Base-by-base conservation (phyloP, 2,113 vertebrate genomes). In the Pelecanus crispus region DNA sequence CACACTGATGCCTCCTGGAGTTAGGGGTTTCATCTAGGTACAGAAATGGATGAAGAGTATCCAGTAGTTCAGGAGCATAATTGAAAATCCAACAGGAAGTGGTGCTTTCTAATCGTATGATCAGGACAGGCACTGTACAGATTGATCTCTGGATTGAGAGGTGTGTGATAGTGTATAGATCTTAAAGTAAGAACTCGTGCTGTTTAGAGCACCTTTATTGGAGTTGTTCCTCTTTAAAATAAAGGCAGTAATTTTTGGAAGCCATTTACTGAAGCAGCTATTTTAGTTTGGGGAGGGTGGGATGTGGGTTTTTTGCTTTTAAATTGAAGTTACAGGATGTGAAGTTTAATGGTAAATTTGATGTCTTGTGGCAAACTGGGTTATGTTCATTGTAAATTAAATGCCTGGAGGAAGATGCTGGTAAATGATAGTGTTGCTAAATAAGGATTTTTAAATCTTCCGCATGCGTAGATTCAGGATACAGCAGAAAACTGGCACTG, bases 81-180 rank as follows among this genome's bases (percentile, higher is more conserved):
- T 13, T 71, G 68, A 58, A 81, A 81, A 74, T 62, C 38, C 63
- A 38, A 0, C 53, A 31, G 28, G 45, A 61, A 44, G 11, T 55
- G 58, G 2, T 49, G 42, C 50, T 74, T 45, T 28, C 32, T 73
- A 22, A 24, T 83, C 1, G 0, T 7, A 8, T 5, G 5, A 34
- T 40, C 31, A 40, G 36, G 53, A 18, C 34, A 13, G 1, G 11
- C 11, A 16, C 53, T 44, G 49, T 50, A 1, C 6, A 36, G 55
- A 13, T 22, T 59, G 53, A 86, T 18, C 45, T 80, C 40, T 86
- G 77, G 17, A 36, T 17, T 58, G 59, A 67, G 72, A 78, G 22
- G 8, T 59, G 47, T 75, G 29, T 44, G 44, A 13, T 11, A 22
- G 44, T 6, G 4, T 65, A 5, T 20, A 28, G 18, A 45, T 17